Evolutionary conservation across 1,140 invertebrate genomes (phyloP).

Genomic region (Amphibalanus amphitrite): DNA sequence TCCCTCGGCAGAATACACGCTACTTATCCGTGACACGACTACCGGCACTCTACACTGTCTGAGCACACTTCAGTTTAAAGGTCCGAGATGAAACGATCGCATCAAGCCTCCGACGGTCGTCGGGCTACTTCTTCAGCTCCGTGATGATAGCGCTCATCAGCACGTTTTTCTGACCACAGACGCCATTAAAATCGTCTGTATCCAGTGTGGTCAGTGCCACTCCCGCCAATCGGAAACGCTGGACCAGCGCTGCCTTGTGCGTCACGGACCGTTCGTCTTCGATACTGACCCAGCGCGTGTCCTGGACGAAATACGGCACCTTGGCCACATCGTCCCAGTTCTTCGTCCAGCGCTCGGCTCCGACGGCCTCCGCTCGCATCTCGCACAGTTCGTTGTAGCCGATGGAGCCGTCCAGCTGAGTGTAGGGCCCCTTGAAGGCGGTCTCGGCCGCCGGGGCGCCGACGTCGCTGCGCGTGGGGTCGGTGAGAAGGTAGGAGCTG

Average conservation of each 20-base stretch:
- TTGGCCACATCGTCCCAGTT: conserved; percentile 27
- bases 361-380: conserved; percentile 11
- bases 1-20: too few relatives aligned
- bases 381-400: conserved; percentile 60
- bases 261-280: conserved; percentile 22
- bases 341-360: conserved; percentile 17
- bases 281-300: conserved; percentile 33
- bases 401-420: conserved; percentile 61
- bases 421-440: conserved; percentile 43
- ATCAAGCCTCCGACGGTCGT: too few relatives aligned
- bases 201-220: conserved; percentile 29
- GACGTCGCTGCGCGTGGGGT: conserved; percentile 21
- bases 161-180: conserved; percentile 28
- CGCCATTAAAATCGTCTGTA: conserved; percentile 32
- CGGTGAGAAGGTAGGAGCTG: conserved; percentile 44
- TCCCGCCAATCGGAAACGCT: not conserved
- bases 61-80: too few relatives aligned
- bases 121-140: conserved; percentile 14
- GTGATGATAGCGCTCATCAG: conserved; percentile 37
- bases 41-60: too few relatives aligned
- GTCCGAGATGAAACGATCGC: too few relatives aligned
- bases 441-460: conserved; percentile 22
- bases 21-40: too few relatives aligned
- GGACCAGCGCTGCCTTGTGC: not conserved
- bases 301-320: conserved; percentile 27